A percentile compares a stretch with the other conserved stretches of the same genome.
Evolutionary conservation across 2,888 invertebrate genomes (phyloP).

Genomic region (Aphelenchoides bicaudatus): DNA sequence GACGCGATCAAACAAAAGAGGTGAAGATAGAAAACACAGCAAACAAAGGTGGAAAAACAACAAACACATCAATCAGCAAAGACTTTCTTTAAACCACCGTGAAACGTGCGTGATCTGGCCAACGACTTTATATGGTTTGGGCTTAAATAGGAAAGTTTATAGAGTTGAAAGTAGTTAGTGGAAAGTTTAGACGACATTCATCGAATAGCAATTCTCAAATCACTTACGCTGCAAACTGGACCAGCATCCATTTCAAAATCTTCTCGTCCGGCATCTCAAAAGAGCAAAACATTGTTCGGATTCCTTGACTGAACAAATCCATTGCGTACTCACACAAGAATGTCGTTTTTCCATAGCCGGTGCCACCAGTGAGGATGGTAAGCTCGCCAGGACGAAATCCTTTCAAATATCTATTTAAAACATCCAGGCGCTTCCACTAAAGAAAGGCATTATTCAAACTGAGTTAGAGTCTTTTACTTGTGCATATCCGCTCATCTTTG

Average conservation of each 20-base stretch:
- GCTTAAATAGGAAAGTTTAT: neutral
- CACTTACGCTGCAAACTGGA: constrained; percentile 58
- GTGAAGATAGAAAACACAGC: too few species aligned
- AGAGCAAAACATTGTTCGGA: constrained; percentile 59
- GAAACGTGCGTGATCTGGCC: constrained; percentile 55
- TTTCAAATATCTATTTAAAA: constrained; percentile 54
- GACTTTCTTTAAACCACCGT: constrained; percentile 57
- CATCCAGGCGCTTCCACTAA: constrained; percentile 56
- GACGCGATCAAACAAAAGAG: constrained; percentile 5
- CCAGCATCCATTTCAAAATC: constrained; percentile 59
- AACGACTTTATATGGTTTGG: constrained; percentile 17
- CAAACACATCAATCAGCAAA: neutral
- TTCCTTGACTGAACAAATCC: constrained; percentile 56
- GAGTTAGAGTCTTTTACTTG: constrained; percentile 33
- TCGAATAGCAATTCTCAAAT: too few species aligned
- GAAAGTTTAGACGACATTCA: too few species aligned
- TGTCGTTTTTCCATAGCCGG: constrained; percentile 59
- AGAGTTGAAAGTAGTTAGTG: neutral
- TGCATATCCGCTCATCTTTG: constrained; percentile 36
- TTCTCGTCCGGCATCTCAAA: constrained; percentile 60
- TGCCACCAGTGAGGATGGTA: constrained; percentile 58
- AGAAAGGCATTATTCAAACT: constrained; percentile 19
- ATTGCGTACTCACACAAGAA: constrained; percentile 59
- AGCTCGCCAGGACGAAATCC: constrained; percentile 56
- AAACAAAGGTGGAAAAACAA: too few species aligned